Percentiles rank a stretch among this genome's conserved stretches.
phyloP scores from a whole-genome alignment of 1,140 invertebrate species.

The Orchestia grillus region DNA sequence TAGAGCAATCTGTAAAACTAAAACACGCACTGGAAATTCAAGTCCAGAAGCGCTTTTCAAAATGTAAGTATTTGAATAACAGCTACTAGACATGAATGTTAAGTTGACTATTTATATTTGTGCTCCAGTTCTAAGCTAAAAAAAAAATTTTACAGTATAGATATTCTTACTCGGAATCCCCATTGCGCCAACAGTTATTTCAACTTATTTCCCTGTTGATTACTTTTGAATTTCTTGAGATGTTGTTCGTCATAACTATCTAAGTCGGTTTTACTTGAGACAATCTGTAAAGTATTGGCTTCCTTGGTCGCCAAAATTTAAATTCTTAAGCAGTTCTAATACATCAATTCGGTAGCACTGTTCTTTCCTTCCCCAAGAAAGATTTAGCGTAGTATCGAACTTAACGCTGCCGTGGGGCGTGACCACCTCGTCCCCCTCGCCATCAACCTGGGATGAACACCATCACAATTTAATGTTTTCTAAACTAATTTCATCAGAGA shows the following conservation, averaged over 20 bases:
- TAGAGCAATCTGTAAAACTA: not conserved
- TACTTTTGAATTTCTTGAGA: not conserved
- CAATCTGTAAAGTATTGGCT: too few relatives aligned
- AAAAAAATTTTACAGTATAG: not conserved
- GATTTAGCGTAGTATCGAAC: not conserved
- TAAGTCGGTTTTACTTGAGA: not conserved
- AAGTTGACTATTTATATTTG: not conserved
- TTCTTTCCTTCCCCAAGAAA: too few relatives aligned
- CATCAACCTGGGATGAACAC: not conserved
- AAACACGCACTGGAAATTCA: not conserved
- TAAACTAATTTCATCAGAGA: too few relatives aligned
- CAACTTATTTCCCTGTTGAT: not conserved
- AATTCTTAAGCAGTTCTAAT: too few relatives aligned
- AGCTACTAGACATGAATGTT: not conserved
- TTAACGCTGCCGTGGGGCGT: conserved; percentile 15
- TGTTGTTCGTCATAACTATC: not conserved
- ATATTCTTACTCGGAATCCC: not conserved
- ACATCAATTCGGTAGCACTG: too few relatives aligned
- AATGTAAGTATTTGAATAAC: not conserved
- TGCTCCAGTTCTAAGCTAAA: not conserved
- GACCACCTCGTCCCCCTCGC: not conserved
- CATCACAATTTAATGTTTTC: too few relatives aligned
- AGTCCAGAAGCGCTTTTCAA: not conserved
- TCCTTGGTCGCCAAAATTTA: too few relatives aligned
- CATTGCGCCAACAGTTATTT: not conserved